These are phyloP conservation scores for Tetraodon nigroviridis DNA, from an alignment of 2,113 vertebrate species.

Conservation along the genomic window DNA sequence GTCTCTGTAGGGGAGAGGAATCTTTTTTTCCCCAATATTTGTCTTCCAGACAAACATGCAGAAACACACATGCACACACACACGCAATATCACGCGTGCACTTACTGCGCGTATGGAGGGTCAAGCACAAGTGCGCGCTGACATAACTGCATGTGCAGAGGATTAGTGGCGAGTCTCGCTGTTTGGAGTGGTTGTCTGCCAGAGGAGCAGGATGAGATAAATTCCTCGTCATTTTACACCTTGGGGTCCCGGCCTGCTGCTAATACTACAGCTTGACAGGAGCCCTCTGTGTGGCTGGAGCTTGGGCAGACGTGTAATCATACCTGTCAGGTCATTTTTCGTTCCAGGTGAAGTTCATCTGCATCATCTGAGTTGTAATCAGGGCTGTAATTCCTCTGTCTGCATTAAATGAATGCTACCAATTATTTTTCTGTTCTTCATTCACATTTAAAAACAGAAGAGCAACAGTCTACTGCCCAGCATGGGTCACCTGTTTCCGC, in stretches of 20 bases:
- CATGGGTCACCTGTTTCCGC: background rate
- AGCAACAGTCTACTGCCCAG: background rate
- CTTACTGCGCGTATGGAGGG: too few relatives aligned
- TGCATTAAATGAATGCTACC: conserved; percentile 1
- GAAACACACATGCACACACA: conserved; percentile 6
- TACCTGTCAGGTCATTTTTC: background rate
- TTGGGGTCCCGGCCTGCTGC: conserved; percentile 55
- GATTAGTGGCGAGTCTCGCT: conserved; percentile 59
- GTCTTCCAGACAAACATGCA: conserved; percentile 11
- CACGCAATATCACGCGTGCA: conserved; percentile 4
- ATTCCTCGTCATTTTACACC: conserved; percentile 65
- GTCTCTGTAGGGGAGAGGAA: background rate
- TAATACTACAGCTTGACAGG: conserved; percentile 53
- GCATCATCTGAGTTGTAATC: too few relatives aligned
- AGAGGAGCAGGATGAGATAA: conserved; percentile 66
- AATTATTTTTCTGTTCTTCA: background rate
- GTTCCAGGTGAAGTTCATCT: too few relatives aligned
- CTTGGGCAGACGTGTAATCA: conserved; percentile 4
- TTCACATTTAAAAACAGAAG: too few relatives aligned
- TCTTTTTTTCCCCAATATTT: conserved; percentile 10
- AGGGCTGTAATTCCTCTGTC: background rate
- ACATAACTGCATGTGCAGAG: conserved; percentile 25
- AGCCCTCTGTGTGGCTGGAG: conserved; percentile 34
- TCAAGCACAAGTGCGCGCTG: conserved; percentile 3
- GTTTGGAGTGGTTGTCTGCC: conserved; percentile 58